These are phyloP conservation scores for Drosophila mojavensis DNA, from an alignment of 1,140 invertebrate genomes.

Conservation along the genomic window DNA sequence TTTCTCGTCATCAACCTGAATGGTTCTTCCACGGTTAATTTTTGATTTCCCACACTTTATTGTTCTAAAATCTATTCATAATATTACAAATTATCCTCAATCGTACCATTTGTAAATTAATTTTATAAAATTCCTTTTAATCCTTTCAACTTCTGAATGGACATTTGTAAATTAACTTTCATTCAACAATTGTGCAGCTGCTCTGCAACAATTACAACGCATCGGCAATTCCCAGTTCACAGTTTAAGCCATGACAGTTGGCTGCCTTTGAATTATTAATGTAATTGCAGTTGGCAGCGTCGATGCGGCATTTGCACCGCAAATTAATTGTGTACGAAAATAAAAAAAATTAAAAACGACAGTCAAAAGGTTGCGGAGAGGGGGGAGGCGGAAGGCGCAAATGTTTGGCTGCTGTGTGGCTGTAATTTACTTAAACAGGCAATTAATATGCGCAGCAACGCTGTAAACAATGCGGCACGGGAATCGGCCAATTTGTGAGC, in stretches of 20 bases:
- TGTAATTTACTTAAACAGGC: slow-evolving; percentile 77
- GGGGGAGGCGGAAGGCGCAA: neutral
- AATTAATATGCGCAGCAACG: slow-evolving; percentile 79
- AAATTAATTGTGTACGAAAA: slow-evolving; percentile 34
- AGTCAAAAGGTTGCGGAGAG: neutral
- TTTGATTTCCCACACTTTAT: too few species aligned
- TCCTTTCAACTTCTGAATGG: too few species aligned
- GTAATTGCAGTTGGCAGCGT: slow-evolving; percentile 51
- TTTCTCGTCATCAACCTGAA: too few species aligned
- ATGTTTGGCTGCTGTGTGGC: slow-evolving; percentile 53
- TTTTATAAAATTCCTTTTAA: too few species aligned
- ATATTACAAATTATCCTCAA: too few species aligned
- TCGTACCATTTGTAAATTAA: too few species aligned
- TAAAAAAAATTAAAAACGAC: neutral
- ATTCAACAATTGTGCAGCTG: too few species aligned
- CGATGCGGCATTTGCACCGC: slow-evolving; percentile 4
- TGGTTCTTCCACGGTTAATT: too few species aligned
- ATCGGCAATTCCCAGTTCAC: neutral
- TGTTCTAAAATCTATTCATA: too few species aligned
- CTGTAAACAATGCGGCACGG: slow-evolving; percentile 22
- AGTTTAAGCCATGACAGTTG: slow-evolving; percentile 20
- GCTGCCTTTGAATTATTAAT: slow-evolving; percentile 47
- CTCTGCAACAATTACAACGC: too few species aligned
- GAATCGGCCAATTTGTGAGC: slow-evolving; percentile 31
- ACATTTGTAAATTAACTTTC: too few species aligned